Evolutionary conservation across 2,113 vertebrate genomes (phyloP).

Genomic region (Coregonus clupeaformis): DNA sequence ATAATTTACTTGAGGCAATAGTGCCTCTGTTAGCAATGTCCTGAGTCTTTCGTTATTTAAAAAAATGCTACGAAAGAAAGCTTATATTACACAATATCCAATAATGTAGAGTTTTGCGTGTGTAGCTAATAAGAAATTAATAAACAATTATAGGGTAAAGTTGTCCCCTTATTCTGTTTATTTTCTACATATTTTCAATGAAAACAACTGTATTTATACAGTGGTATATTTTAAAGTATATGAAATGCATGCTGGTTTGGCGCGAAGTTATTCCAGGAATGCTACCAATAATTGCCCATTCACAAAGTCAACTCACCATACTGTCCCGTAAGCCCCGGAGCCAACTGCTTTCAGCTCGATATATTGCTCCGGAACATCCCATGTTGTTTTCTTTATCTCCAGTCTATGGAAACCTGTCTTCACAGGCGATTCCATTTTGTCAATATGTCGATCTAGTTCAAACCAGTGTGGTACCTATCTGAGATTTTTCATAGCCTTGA

Average conservation of each 20-base stretch:
- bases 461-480: not conserved
- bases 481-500: not conserved
- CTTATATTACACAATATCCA: not conserved
- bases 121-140: not conserved
- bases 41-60: not conserved
- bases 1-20: constrained; percentile 51
- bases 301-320: constrained; percentile 67
- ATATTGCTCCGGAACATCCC: constrained; percentile 74
- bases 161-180: too few species aligned
- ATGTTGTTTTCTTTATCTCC: constrained; percentile 77
- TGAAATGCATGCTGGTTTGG: too few species aligned
- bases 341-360: constrained; percentile 63
- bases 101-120: not conserved
- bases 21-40: constrained; percentile 40
- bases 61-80: not conserved
- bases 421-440: constrained; percentile 47
- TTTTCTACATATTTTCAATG: too few species aligned
- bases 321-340: constrained; percentile 78
- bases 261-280: too few species aligned
- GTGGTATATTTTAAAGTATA: too few species aligned
- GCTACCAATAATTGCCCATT: not conserved
- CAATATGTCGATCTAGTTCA: not conserved
- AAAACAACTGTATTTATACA: too few species aligned
- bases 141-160: too few species aligned
- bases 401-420: constrained; percentile 64